Conservation (phyloP, 1,140 invertebrate genomes). For the Globodera rostochiensis region DNA sequence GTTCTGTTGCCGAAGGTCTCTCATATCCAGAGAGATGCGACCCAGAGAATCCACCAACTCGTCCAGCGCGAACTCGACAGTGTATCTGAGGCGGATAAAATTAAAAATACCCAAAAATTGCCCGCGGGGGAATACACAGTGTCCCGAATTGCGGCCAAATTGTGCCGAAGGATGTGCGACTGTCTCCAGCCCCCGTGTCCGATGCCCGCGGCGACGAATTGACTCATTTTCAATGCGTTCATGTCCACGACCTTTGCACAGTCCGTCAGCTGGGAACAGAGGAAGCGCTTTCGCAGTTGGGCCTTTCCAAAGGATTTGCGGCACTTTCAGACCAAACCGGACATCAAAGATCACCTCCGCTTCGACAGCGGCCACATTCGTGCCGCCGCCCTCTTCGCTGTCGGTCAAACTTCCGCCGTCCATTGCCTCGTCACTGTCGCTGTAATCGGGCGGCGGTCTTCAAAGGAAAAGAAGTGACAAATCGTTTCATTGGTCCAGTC, state of each 20-base stretch:
- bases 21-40: conserved; percentile 40
- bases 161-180: conserved; percentile 39
- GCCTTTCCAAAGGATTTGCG: conserved; percentile 17
- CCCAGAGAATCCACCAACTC: conserved; percentile 44
- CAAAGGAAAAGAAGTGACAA: not conserved
- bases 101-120: not conserved
- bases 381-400: conserved; percentile 13
- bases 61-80: conserved; percentile 39
- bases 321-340: too few relatives aligned
- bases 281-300: conserved; percentile 42
- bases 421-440: conserved; percentile 24
- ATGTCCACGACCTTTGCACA: conserved; percentile 48
- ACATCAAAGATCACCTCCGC: conserved; percentile 1
- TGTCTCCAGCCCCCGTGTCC: conserved; percentile 35
- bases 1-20: conserved; percentile 21
- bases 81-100: conserved; percentile 22
- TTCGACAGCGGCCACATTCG: conserved; percentile 22
- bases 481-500: not conserved
- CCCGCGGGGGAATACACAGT: conserved; percentile 15
- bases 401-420: conserved; percentile 20
- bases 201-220: conserved; percentile 31
- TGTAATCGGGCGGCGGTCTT: conserved; percentile 28
- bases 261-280: conserved; percentile 47
- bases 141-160: conserved; percentile 42
- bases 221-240: conserved; percentile 41